Base-by-base conservation (phyloP, 2,113 vertebrate species). In the Rhinoderma darwinii region DNA sequence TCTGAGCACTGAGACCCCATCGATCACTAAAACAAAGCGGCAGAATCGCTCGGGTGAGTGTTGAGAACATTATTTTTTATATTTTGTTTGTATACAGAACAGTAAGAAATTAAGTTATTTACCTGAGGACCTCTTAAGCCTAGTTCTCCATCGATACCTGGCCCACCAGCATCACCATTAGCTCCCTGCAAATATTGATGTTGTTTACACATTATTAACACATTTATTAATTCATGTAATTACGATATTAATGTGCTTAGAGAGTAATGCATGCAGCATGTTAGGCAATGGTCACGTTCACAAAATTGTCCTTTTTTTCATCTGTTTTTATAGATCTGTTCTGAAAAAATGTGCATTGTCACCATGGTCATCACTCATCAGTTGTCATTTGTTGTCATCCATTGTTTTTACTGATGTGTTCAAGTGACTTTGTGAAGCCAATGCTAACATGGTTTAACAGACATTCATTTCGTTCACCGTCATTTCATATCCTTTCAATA, bases 61-160 rank as follows among this genome's bases (percentile, higher is more conserved):
- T 66, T 32, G 4, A 32, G n/a, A 32, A 32, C 61, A 32, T 32
- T 32, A 30, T 66, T 63, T 63, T 63, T n/a, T 30, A 12, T 47
- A 47, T 47, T 47, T 47, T 1, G 2, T 56, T 56, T 56, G 15
- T 56, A 56, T 56, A 61, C 25, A n/a, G 7, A 20, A 72, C 7
- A 37, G 3, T 1, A 54, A 12, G 2, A 39, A 20, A 35, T 72
- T 35, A n/a, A 44, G 12, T 66, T 12, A 22, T 79, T 54, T 86
- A 86, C 84, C 84, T 86, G 63, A 25, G 63, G 77, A 44, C 84
- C 84, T n/a, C 10, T 54, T 1, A 37, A 18, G 10, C 84, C 84
- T 41, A 81, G 43, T 8, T 81, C 50, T 22, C 84, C 84, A 3
- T 10, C 1, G 43, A 37, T 6, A 2, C 84, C 77, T 43, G 44